phyloP scores from a whole-genome alignment of 1,140 invertebrate species.

The Watersipora subatra region DNA sequence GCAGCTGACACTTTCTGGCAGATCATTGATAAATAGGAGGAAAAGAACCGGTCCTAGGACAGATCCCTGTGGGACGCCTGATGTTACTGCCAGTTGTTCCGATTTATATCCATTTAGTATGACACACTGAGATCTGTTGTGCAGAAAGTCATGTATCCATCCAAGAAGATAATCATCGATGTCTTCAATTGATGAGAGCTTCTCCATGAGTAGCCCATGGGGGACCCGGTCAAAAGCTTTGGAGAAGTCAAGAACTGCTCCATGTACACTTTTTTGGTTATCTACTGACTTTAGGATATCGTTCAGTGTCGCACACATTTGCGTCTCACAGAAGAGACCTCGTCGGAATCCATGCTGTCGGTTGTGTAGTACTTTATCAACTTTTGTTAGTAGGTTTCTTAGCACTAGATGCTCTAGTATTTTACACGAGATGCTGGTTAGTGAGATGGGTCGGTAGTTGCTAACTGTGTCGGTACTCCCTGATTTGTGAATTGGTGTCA shows the following conservation, averaged over 20 bases:
- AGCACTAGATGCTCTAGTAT: not conserved
- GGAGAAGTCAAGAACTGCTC: constrained; percentile 4
- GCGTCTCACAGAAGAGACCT: constrained; percentile 8
- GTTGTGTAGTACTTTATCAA: not conserved
- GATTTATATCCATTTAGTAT: constrained; percentile 6
- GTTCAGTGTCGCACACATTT: constrained; percentile 5
- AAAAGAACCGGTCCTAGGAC: constrained; percentile 12
- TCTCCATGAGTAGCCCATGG: constrained; percentile 6
- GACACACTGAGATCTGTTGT: constrained; percentile 5
- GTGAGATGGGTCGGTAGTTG: constrained; percentile 10
- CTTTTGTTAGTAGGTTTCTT: not conserved
- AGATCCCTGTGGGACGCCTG: constrained; percentile 14
- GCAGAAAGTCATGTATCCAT: constrained; percentile 10
- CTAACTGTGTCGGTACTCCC: not conserved
- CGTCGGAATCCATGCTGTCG: not conserved
- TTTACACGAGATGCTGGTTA: constrained; percentile 7
- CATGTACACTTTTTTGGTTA: not conserved
- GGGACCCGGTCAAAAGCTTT: constrained; percentile 9
- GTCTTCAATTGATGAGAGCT: not conserved
- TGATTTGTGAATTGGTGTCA: constrained; percentile 9
- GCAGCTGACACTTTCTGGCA: constrained; percentile 5
- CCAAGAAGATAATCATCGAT: constrained; percentile 1
- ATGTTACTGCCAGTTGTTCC: not conserved
- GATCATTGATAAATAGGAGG: constrained; percentile 7
- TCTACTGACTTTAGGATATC: not conserved